phyloP scores from a whole-genome alignment of 2,888 invertebrate species.

The Orchestes rusci region DNA sequence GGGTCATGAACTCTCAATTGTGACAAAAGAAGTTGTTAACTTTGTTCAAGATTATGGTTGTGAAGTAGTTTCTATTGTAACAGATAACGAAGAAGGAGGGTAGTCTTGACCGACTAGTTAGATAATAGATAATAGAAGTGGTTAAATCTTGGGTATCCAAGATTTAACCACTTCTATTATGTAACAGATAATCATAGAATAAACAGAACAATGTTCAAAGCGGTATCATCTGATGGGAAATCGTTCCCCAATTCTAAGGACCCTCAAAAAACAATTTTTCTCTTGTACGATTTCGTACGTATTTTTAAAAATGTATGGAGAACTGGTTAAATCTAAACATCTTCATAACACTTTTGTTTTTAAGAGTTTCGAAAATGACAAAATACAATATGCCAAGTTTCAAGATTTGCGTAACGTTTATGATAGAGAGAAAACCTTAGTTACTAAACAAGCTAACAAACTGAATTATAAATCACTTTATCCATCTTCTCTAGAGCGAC shows the following conservation, averaged over 20 bases:
- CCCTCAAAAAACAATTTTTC: neutral
- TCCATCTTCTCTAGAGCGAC: neutral
- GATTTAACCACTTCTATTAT: no score
- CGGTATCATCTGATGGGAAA: neutral
- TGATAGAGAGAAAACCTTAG: neutral
- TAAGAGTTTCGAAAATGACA: neutral
- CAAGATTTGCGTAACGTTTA: neutral
- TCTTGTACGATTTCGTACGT: conserved; percentile 1
- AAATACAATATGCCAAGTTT: conserved; percentile 4
- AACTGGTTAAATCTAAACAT: neutral
- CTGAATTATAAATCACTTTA: conserved; percentile 2
- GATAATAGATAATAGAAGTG: no score
- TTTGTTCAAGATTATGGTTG: conserved; percentile 3
- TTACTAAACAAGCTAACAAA: conserved; percentile 1
- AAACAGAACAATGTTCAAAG: conserved; percentile 3
- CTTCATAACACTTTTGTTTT: conserved; percentile 3
- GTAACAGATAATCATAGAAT: conserved; percentile 1
- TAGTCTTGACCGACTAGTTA: no score
- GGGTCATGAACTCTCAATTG: neutral
- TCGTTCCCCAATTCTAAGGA: neutral
- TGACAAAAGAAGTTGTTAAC: neutral
- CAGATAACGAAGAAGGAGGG: no score
- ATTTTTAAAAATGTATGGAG: conserved; percentile 2
- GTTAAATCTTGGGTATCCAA: no score
- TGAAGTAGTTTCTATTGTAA: conserved; percentile 2